Base-by-base conservation (phyloP, 92 coral and sea anemone genomes). In the Epizoanthus fatuus region DNA sequence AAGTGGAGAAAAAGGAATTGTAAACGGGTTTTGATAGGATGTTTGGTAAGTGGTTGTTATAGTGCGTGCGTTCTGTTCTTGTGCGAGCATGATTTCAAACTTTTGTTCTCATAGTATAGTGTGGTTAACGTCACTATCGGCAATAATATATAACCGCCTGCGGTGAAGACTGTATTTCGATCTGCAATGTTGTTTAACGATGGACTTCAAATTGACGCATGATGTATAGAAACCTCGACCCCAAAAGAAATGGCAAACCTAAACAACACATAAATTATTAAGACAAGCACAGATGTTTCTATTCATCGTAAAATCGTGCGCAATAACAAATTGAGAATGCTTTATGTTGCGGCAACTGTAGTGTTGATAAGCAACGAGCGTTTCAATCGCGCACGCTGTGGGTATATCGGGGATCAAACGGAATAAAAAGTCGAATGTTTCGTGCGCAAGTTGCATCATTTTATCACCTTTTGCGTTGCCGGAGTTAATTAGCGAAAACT, bases 201-300 rank as follows among this genome's bases (percentile, higher is more conserved):
- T 19, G 29, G 70, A 60, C 58, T 60, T 77, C n/a, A 77, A 39
- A 60, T 60, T 59, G 69, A 56, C 69, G 42, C 37, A 60, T 40
- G 11, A 45, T 70, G 75, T 45, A 47, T 70, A n/a, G 57, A 45
- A 70, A 42, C 75, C 16, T 42, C 75, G 75, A 70, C 75, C 75
- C 75, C 75, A 54, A 45, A 13, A 60, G 69, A 44, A 59, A 62
- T 77, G 68, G 54, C 82, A 59, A 77, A 77, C 44, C 82, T 76
- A 81, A 83, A 95, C 86, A 95, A 89, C 83, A 71, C 85, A 92
- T 95, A 83, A 91, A 95, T 95, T 80, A 90, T 95, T 91, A 58
- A 95, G 84, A 63, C 66, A 58, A 80, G 84, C 72, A 89, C 92
- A 89, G 94, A 89, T 92, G 95, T 89, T 84, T 81, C 83, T 83